Conservation (phyloP, 2,113 vertebrate genomes). For the Dendropsophus ebraccatus region DNA sequence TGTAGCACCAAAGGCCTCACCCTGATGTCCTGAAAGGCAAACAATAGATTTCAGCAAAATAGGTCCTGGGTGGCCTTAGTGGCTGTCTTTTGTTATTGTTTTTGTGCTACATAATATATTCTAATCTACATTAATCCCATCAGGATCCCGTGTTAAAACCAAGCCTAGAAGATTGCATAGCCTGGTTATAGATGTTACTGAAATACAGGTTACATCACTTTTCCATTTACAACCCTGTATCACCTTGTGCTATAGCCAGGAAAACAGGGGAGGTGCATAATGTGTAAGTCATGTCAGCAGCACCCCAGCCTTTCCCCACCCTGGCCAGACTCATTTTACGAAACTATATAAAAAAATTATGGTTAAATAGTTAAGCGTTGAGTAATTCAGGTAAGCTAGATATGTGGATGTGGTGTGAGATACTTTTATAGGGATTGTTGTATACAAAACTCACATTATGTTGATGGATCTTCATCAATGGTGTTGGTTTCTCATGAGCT, state of each 20-base stretch:
- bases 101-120: background rate
- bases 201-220: constrained; percentile 20
- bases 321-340: constrained; percentile 39
- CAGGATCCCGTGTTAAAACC: background rate
- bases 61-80: background rate
- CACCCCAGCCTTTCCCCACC: constrained; percentile 31
- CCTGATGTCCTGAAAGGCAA: background rate
- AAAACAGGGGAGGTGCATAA: constrained; percentile 23
- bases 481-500: background rate
- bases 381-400: constrained; percentile 5
- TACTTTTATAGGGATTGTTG: background rate
- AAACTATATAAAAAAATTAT: constrained; percentile 1
- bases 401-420: background rate
- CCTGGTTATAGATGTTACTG: background rate
- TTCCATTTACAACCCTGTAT: constrained; percentile 4
- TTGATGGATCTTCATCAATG: background rate
- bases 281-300: background rate
- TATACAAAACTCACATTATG: background rate
- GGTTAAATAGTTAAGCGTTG: constrained; percentile 19
- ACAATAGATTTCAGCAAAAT: background rate
- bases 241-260: background rate
- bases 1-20: background rate
- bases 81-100: background rate
- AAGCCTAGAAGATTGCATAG: background rate
- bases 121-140: constrained; percentile 10